Conservation (phyloP, 1,140 invertebrate genomes). For the Camponotus vicinus region DNA sequence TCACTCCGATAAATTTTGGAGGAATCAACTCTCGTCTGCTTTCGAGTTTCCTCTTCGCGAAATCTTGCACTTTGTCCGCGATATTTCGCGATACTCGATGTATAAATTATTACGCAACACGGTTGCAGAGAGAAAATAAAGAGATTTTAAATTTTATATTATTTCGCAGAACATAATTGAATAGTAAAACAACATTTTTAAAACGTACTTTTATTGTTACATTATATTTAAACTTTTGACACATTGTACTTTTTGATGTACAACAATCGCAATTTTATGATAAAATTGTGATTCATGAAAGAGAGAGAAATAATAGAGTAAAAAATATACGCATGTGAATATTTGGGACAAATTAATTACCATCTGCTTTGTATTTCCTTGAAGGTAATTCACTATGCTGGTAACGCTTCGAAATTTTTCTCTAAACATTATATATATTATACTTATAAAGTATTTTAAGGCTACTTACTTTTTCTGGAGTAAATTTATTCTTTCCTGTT, state of each 20-base stretch:
- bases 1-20: conserved; percentile 41
- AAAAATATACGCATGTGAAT: not conserved
- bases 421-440: not conserved
- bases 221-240: not conserved
- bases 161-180: not conserved
- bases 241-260: not conserved
- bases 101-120: not conserved
- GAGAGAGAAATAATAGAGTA: not conserved
- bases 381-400: not conserved
- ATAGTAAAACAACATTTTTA: not conserved
- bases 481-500: not conserved
- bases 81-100: not conserved
- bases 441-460: not conserved
- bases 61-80: not conserved
- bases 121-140: too few species aligned
- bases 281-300: not conserved
- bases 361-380: not conserved
- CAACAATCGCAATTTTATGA: not conserved
- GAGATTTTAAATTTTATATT: not conserved
- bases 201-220: not conserved
- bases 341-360: conserved; percentile 14
- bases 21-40: not conserved
- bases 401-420: not conserved
- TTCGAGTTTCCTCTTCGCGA: not conserved
- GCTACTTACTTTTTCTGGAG: not conserved